Evolutionary conservation across 2,888 invertebrate species (phyloP).

Genomic region (Schizotus pectinicornis): DNA sequence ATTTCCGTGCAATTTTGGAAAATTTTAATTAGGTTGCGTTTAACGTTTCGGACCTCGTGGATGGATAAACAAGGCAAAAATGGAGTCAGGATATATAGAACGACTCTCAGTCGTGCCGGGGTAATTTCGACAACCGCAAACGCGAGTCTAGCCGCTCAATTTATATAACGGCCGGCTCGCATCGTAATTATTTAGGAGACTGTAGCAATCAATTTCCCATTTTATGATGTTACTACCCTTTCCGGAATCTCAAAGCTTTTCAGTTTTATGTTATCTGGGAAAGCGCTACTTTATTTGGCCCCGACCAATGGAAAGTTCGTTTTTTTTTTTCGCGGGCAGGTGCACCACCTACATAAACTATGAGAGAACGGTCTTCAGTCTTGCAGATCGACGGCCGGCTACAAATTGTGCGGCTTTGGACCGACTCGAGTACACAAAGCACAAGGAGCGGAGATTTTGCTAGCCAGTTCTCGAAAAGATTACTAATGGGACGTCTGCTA

Average conservation of each 20-base stretch:
- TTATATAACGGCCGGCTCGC: constrained; percentile 27
- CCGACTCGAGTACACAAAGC: too few species aligned
- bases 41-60: neutral
- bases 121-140: constrained; percentile 26
- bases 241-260: constrained; percentile 22
- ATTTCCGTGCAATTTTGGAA: neutral
- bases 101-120: constrained; percentile 4
- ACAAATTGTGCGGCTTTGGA: too few species aligned
- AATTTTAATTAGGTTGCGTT: too few species aligned
- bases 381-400: too few species aligned
- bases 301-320: constrained; percentile 16
- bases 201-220: constrained; percentile 30
- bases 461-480: too few species aligned
- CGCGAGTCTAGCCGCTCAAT: constrained; percentile 24
- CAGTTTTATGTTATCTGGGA: constrained; percentile 19
- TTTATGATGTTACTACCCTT: constrained; percentile 27
- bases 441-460: too few species aligned
- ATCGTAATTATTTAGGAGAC: constrained; percentile 32
- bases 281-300: constrained; percentile 17
- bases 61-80: neutral
- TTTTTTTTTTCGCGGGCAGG: constrained; percentile 23
- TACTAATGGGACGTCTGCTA: too few species aligned
- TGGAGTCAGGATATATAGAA: neutral
- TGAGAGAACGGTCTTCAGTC: too few species aligned
- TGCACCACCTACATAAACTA: constrained; percentile 18